Evolutionary conservation across 2,113 vertebrate species (phyloP), one percentile per base, ranked within the genome.

Genomic region (Lepus europaeus): DNA sequence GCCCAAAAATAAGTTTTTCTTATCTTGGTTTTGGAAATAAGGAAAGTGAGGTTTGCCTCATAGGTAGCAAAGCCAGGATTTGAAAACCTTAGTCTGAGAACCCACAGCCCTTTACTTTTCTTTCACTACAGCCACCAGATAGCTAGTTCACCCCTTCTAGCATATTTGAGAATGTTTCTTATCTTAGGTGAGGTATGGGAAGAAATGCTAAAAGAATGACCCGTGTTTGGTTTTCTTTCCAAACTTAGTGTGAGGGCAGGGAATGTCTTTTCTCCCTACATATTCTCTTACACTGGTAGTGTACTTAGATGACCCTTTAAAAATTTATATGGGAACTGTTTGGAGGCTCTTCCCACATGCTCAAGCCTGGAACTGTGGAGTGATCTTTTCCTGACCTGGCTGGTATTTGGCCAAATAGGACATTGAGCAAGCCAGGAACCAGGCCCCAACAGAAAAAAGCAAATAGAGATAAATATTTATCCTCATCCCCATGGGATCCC

Each of bases 301-400:
- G 95, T 89, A 96, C 97, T 97, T 53, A 96, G 88, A 96, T 97
- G 93, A 97, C 96, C 96, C 90, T 97, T 87, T 93, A 82, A 68
- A 73, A 81, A 76, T 96, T 97, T 85, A 80, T 95, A 94, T 97
- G 97, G 95, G 97, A 96, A 95, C 95, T 86, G n/a, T 95, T 94
- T n/a, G 83, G 87, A 97, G 73, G 83, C 93, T 96, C 69, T 95
- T 97, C 95, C 93, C n/a, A 22, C 64, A 94, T 97, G 94, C 96
- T 95, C 74, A 96, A 88, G 95, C 45, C 95, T 97, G 69, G 92
- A 91, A 79, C 90, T 97, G 90, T 96, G 90, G 95, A 92, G 82
- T 97, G 96, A 97, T 97, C 97, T 96, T 96, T 97, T 97, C 96
- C 97, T 97, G 97, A 97, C 95, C 97, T 97, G 96, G 63, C 95